Percentiles rank a stretch among this genome's conserved stretches.
Conservation (phyloP, 2,888 invertebrate species). For the Therioaphis trifolii region DNA sequence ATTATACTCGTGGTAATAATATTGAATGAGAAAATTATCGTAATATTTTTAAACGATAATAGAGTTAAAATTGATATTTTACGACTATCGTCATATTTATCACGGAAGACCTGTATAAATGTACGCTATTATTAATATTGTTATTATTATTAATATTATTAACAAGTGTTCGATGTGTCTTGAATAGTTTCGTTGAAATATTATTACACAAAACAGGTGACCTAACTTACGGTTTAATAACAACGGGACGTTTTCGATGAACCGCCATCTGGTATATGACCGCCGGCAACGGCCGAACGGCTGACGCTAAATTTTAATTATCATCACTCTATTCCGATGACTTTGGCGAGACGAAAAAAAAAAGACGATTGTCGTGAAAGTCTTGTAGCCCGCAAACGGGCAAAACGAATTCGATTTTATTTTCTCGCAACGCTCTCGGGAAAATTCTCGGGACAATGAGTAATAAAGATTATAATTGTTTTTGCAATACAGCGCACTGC, state of each 20-base stretch:
- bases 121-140: no score
- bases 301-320: neutral
- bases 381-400: neutral
- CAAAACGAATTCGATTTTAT: neutral
- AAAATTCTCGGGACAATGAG: no score
- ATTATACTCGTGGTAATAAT: no score
- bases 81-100: no score
- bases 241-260: neutral
- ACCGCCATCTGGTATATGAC: neutral
- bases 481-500: no score
- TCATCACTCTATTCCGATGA: neutral
- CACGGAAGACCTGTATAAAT: no score
- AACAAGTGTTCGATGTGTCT: neutral
- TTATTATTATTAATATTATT: no score
- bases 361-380: neutral
- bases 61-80: no score
- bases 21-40: no score
- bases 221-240: neutral
- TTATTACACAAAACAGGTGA: neutral
- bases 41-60: no score
- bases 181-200: neutral
- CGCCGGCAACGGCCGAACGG: neutral
- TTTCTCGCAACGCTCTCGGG: no score
- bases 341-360: neutral
- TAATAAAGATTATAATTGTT: no score